phyloP scores from a whole-genome alignment of 2,797 vertebrate genomes.

The Mastacembelus armatus region DNA sequence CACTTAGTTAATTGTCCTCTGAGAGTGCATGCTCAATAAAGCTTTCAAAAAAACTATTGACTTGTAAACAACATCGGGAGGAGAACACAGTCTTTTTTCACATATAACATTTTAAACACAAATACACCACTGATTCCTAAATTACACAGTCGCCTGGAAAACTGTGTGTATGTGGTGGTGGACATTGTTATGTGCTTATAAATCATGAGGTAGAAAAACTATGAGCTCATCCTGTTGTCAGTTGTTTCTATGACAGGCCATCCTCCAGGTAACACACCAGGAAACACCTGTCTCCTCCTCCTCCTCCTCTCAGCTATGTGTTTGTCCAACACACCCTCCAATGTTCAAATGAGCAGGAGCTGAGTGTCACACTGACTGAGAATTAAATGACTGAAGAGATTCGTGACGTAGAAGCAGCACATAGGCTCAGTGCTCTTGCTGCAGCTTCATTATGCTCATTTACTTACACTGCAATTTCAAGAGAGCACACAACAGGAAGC shows the following conservation, averaged over 20 bases:
- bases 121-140: neutral
- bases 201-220: conserved; percentile 16
- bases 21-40: conserved; percentile 33
- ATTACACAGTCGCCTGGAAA: too few species aligned
- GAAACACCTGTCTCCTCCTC: conserved; percentile 48
- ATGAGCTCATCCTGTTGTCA: conserved; percentile 42
- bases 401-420: too few species aligned
- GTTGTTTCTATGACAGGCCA: conserved; percentile 58
- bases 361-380: neutral
- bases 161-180: too few species aligned
- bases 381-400: conserved; percentile 13
- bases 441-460: neutral
- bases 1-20: conserved; percentile 42
- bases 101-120: neutral
- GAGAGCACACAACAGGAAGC: neutral
- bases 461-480: conserved; percentile 6
- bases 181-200: neutral
- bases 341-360: conserved; percentile 13
- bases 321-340: conserved; percentile 21
- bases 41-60: conserved; percentile 2
- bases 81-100: neutral
- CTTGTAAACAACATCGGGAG: conserved; percentile 11
- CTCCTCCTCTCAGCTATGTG: conserved; percentile 11
- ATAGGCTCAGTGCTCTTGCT: neutral
- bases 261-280: conserved; percentile 56